Conservation (phyloP, 2,113 vertebrate genomes). For the Syngnathus scovelli region DNA sequence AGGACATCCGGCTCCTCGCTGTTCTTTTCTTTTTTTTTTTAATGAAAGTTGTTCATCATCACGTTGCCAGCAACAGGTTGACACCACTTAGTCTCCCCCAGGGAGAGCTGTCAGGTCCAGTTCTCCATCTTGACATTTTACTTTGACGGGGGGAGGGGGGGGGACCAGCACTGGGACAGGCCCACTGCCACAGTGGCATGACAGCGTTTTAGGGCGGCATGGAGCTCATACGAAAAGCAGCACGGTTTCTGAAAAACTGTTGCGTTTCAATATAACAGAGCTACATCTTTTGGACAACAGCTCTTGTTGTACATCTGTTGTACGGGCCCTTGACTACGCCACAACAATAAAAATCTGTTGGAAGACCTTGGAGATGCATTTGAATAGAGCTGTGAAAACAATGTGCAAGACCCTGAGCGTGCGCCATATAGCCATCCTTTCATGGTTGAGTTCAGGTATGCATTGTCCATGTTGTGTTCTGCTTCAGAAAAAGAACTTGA, state of each 20-base stretch:
- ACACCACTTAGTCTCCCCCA: constrained; percentile 57
- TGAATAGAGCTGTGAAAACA: too few relatives aligned
- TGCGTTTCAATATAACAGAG: background rate
- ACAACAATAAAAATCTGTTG: too few relatives aligned
- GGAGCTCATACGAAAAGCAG: background rate
- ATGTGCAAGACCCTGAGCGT: too few relatives aligned
- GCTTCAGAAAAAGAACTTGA: background rate
- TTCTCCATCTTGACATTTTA: constrained; percentile 55
- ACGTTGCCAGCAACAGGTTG: constrained; percentile 65
- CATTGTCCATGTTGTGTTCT: background rate
- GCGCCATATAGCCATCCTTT: background rate
- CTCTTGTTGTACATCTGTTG: too few relatives aligned
- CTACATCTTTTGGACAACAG: background rate
- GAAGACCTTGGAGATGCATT: too few relatives aligned
- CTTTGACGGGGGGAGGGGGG: constrained; percentile 44
- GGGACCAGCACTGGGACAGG: constrained; percentile 37
- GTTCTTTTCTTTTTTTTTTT: constrained; percentile 45
- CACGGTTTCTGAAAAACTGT: background rate
- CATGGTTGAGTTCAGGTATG: background rate
- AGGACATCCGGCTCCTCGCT: background rate
- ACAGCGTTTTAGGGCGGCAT: background rate
- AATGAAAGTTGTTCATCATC: constrained; percentile 73
- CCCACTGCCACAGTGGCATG: constrained; percentile 1
- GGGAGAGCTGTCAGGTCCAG: constrained; percentile 51
- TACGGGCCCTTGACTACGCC: too few relatives aligned